Evolutionary conservation across 2,888 invertebrate species (phyloP).

Genomic region (Cabera pusaria): DNA sequence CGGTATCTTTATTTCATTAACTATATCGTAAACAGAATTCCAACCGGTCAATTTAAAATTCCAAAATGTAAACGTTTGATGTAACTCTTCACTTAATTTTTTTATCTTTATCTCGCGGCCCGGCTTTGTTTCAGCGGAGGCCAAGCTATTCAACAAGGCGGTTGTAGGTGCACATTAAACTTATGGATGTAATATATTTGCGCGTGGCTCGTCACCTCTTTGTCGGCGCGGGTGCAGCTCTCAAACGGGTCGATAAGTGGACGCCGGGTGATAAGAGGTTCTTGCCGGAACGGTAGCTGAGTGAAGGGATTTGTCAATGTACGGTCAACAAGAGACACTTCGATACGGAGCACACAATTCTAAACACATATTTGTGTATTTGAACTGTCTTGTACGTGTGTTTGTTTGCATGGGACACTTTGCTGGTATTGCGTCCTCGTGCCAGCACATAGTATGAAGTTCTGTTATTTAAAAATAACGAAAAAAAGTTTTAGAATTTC

Average conservation of each 20-base stretch:
- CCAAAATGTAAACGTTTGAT: constrained; percentile 35
- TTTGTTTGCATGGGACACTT: constrained; percentile 24
- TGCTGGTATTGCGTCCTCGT: too few species aligned
- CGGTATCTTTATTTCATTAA: constrained; percentile 68
- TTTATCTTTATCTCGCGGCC: constrained; percentile 22
- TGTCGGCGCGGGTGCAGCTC: constrained; percentile 65
- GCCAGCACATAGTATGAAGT: too few species aligned
- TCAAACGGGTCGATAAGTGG: constrained; percentile 71
- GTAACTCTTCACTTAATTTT: constrained; percentile 38
- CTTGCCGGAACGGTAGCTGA: constrained; percentile 69
- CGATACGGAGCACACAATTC: constrained; percentile 15
- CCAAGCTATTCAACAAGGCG: constrained; percentile 23
- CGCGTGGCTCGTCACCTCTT: constrained; percentile 71
- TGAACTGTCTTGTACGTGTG: constrained; percentile 23
- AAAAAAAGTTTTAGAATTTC: too few species aligned
- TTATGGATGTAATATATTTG: constrained; percentile 45
- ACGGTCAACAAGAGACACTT: constrained; percentile 61
- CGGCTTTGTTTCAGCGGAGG: constrained; percentile 24
- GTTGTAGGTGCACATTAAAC: constrained; percentile 34
- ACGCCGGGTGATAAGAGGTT: constrained; percentile 61
- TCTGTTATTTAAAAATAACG: too few species aligned
- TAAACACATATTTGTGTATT: constrained; percentile 24
- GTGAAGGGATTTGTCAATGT: constrained; percentile 73
- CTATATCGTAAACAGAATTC: constrained; percentile 56
- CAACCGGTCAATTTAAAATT: constrained; percentile 40